Percentiles rank a stretch among this genome's conserved stretches.
Conservation (phyloP, 1,140 invertebrate genomes). For the Glomeris maerens region DNA sequence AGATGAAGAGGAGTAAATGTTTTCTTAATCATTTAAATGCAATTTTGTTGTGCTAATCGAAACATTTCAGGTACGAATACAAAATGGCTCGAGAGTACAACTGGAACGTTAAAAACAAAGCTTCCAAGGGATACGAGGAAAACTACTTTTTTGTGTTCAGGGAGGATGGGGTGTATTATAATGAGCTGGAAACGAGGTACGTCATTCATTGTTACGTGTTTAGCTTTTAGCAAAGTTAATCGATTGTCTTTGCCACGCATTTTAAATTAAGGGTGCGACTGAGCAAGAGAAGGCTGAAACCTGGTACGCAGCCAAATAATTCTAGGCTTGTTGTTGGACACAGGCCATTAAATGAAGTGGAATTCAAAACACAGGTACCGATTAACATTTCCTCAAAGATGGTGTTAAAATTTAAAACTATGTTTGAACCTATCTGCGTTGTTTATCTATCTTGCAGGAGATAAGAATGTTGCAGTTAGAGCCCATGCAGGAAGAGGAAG, state of each 20-base stretch:
- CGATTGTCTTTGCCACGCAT: too few species aligned
- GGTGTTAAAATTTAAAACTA: not conserved
- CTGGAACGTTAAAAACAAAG: constrained; percentile 98
- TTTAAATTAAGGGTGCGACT: constrained; percentile 53
- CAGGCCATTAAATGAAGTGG: constrained; percentile 64
- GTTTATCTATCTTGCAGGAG: constrained; percentile 21
- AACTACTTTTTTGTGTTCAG: constrained; percentile 94
- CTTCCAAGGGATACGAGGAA: constrained; percentile 93
- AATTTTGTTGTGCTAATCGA: constrained; percentile 1
- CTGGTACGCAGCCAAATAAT: constrained; percentile 44
- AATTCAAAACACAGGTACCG: constrained; percentile 71
- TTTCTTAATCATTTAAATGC: not conserved
- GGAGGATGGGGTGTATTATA: constrained; percentile 82
- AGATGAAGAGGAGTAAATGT: constrained; percentile 59
- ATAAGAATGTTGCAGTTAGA: constrained; percentile 69
- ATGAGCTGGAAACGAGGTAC: constrained; percentile 84
- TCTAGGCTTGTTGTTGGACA: constrained; percentile 80
- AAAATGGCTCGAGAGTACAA: constrained; percentile 91
- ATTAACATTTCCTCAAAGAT: not conserved
- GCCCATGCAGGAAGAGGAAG: constrained; percentile 59
- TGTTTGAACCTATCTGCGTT: not conserved
- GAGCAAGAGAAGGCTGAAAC: constrained; percentile 71
- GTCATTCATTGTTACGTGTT: too few species aligned
- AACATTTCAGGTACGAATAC: constrained; percentile 56
- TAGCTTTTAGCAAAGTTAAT: too few species aligned